Evolutionary conservation across 2,113 vertebrate genomes (phyloP).

Genomic region (Toxostoma redivivum): DNA sequence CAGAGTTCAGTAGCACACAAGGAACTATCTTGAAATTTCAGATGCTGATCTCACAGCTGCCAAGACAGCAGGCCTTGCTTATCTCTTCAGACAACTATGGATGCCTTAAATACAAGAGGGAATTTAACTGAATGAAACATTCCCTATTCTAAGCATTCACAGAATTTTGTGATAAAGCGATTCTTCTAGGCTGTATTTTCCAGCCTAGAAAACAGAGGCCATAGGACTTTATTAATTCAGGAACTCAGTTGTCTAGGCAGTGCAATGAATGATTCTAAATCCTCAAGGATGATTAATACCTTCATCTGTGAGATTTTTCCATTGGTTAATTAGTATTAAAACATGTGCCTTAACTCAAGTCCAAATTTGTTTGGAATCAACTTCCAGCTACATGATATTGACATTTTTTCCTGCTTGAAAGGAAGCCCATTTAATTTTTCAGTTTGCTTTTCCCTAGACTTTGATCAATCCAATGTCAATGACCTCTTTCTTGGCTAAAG

Average conservation of each 20-base stretch:
- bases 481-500: neutral
- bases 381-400: neutral
- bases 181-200: neutral
- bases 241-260: neutral
- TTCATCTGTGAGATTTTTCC: neutral
- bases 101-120: neutral
- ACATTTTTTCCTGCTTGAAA: neutral
- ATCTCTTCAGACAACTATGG: neutral
- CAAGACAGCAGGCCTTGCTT: neutral
- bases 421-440: neutral
- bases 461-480: neutral
- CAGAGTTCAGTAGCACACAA: neutral
- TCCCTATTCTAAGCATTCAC: neutral
- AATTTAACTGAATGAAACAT: neutral
- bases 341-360: neutral
- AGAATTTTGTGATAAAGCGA: neutral
- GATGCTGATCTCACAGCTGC: neutral
- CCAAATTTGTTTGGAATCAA: neutral
- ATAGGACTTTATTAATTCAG: neutral
- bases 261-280: neutral
- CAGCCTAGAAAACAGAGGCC: neutral
- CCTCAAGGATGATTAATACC: neutral
- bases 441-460: neutral
- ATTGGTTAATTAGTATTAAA: neutral
- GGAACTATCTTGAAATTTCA: neutral